Base-by-base conservation (phyloP, 2,113 vertebrate genomes). In the Muntiacus muntjak region DNA sequence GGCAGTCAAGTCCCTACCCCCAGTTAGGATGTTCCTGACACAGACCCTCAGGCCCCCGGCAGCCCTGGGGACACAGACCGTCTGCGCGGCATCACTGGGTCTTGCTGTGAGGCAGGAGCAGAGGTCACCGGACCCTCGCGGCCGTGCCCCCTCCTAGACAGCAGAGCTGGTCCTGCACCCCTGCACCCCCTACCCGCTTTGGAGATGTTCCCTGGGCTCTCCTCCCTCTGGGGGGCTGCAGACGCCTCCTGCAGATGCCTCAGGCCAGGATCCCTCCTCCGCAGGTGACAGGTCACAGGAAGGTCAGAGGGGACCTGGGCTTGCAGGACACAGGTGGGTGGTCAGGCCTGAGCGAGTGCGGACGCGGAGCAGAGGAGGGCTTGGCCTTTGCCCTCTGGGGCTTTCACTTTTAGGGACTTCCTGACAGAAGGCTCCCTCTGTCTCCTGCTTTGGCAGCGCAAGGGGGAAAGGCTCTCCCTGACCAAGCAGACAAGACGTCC, bases 341-440 rank as follows among this genome's bases (percentile, higher is more conserved):
- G 47, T 55, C 6, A 19, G 40, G 0, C 16, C 78, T 33, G 45
- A 50, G 45, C 2, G 19, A 21, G 50, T n/a, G 19, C 1, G 6
- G 30, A 11, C n/a, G 2, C 2, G 4, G 26, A 26, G 50, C 0
- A 0, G 15, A 30, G 28, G 45, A 12, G 45, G 45, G 11, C 5
- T 76, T 17, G 10, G 47, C 47, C 25, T 28, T 28, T 1, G 25
- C 52, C 45, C 23, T 62, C 14, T 3, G 47, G 26, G 19, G 83
- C 3, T 82, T 36, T 55, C 55, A 5, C 28, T 28, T 71, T 3
- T 2, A 43, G 81, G 89, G 40, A 71, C 87, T 25, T 89, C 16
- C 50, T 25, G 16, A 64, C 6, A 74, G 74, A 67, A 36, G 6
- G 57, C 54, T 30, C 17, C 30, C 43, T 64, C 50, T 33, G 57